These are phyloP conservation scores for Geranospiza caerulescens DNA, from an alignment of 2,797 vertebrate species.

Conservation along the genomic window DNA sequence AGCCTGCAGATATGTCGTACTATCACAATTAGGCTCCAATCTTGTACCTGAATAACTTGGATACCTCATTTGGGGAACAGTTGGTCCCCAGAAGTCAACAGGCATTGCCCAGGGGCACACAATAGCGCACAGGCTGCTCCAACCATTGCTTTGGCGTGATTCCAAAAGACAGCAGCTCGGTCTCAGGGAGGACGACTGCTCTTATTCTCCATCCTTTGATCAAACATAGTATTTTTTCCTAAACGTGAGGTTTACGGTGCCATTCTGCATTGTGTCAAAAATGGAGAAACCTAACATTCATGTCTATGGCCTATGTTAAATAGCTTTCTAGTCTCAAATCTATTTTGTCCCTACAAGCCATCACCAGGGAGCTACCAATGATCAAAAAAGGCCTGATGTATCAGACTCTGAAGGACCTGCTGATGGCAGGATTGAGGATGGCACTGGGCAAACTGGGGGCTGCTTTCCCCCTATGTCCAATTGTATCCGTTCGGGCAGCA, in stretches of 20 bases:
- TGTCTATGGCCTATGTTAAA: neutral
- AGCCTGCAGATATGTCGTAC: neutral
- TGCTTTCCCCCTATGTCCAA: neutral
- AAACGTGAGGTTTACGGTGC: neutral
- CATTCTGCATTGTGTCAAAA: neutral
- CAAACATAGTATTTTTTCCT: neutral
- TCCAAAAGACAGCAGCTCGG: neutral
- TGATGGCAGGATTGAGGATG: neutral
- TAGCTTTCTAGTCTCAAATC: neutral
- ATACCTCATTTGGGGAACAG: neutral
- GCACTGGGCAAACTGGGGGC: neutral
- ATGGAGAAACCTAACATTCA: neutral
- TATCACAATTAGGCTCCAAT: neutral
- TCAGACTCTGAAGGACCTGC: neutral
- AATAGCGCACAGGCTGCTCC: accelerated
- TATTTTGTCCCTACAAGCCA: neutral
- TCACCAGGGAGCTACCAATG: neutral
- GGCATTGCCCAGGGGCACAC: neutral
- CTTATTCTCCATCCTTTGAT: neutral
- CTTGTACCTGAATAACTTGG: neutral
- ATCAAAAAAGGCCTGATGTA: neutral
- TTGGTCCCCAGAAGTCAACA: neutral
- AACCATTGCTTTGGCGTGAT: neutral
- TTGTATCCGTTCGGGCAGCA: neutral
- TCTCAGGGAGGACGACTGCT: neutral